Percentiles rank a stretch among this genome's conserved stretches.
phyloP scores from a whole-genome alignment of 2,888 invertebrate genomes.

The Patella ulyssiponensis region DNA sequence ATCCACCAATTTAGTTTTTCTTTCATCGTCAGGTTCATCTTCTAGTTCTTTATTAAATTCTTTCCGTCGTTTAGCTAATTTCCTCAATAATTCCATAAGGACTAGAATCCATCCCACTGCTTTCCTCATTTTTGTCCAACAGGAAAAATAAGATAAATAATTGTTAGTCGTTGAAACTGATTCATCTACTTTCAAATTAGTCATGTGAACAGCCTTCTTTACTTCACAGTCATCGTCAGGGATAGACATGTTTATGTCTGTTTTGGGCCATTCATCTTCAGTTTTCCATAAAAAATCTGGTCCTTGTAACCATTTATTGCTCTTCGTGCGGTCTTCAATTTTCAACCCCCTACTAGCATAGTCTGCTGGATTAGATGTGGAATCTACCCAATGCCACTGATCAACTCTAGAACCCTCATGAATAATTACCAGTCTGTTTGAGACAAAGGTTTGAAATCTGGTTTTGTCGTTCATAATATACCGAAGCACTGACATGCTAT shows the following conservation, averaged over 20 bases:
- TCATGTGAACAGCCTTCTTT: conserved; percentile 8
- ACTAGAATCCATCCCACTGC: background rate
- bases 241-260: conserved; percentile 21
- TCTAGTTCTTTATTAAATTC: too few relatives aligned
- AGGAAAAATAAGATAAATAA: conserved; percentile 9
- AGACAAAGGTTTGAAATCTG: too few relatives aligned
- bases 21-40: too few relatives aligned
- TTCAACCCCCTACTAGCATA: conserved; percentile 20
- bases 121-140: conserved; percentile 12
- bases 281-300: conserved; percentile 14
- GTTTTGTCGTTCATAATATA: too few relatives aligned
- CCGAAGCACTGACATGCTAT: too few relatives aligned
- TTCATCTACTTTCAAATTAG: background rate
- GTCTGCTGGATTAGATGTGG: conserved; percentile 13
- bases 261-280: too few relatives aligned
- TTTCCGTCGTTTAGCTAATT: too few relatives aligned
- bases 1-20: background rate
- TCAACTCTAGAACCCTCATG: conserved; percentile 8
- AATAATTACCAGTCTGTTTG: too few relatives aligned
- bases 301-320: conserved; percentile 16
- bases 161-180: background rate
- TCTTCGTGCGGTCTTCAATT: background rate
- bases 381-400: conserved; percentile 10
- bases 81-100: too few relatives aligned
- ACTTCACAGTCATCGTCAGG: conserved; percentile 12